Evolutionary conservation across 2,797 vertebrate genomes (phyloP).

Genomic region (Anisognathus igniventris): DNA sequence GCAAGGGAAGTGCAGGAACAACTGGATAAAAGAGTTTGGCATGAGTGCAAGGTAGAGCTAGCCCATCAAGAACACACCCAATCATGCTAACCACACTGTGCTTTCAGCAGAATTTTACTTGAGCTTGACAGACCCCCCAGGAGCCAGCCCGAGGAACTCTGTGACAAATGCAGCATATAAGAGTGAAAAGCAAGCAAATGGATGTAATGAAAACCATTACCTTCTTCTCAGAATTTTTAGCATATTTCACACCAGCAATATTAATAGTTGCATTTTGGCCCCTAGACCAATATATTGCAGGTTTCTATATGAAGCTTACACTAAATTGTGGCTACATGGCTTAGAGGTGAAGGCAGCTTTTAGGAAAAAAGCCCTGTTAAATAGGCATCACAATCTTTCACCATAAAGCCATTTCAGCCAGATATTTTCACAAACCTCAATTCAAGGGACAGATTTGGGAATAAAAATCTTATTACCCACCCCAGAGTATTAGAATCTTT

Average conservation of each 20-base stretch:
- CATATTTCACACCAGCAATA: accelerated
- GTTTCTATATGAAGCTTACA: not conserved
- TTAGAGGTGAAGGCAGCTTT: not conserved
- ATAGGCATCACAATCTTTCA: not conserved
- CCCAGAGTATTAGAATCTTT: not conserved
- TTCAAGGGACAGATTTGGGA: not conserved
- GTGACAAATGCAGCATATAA: accelerated
- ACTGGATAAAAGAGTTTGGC: not conserved
- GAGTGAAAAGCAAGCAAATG: not conserved
- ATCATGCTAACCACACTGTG: not conserved
- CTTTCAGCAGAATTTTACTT: not conserved
- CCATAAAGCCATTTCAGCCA: not conserved
- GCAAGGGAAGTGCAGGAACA: not conserved
- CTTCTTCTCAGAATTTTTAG: not conserved
- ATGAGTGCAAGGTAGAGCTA: not conserved
- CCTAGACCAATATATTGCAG: not conserved
- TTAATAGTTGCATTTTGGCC: not conserved
- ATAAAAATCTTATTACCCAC: not conserved
- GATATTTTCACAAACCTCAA: not conserved
- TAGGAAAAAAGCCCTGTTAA: not conserved
- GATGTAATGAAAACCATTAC: not conserved
- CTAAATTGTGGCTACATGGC: not conserved
- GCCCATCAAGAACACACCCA: not conserved
- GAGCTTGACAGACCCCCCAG: not conserved
- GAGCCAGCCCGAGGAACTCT: not conserved